Evolutionary conservation across 1,140 invertebrate species (phyloP).

Genomic region (Pentalonia nigronervosa): DNA sequence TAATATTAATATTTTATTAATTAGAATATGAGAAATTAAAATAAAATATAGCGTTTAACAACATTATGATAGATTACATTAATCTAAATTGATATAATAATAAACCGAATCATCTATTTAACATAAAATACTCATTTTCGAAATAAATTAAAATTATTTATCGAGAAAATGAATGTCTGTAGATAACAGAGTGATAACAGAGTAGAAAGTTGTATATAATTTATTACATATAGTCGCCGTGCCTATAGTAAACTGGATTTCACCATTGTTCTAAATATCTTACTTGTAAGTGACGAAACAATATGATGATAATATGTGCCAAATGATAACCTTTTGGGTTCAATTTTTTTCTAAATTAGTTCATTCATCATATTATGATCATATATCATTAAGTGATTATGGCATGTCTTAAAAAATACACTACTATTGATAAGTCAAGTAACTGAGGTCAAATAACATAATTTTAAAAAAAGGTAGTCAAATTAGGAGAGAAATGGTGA

Average conservation of each 20-base stretch:
- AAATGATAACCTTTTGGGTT: neutral
- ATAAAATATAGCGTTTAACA: too few relatives aligned
- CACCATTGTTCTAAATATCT: neutral
- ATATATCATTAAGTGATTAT: neutral
- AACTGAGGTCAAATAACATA: neutral
- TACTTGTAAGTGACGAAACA: neutral
- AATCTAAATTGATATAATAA: too few relatives aligned
- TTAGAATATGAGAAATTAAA: too few relatives aligned
- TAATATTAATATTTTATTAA: too few relatives aligned
- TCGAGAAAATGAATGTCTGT: too few relatives aligned
- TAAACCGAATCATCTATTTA: too few relatives aligned
- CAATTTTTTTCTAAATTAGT: neutral
- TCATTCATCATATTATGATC: neutral
- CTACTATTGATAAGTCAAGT: neutral
- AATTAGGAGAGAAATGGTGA: neutral
- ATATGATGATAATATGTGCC: neutral
- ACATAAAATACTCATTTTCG: too few relatives aligned
- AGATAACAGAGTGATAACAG: too few relatives aligned
- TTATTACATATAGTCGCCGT: neutral
- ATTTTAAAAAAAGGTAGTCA: neutral
- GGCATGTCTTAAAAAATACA: neutral
- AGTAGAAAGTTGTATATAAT: too few relatives aligned
- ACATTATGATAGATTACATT: too few relatives aligned
- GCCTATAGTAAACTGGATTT: neutral
- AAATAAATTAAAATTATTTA: too few relatives aligned